Conservation (phyloP, 2,888 invertebrate species). For the Seladonia tumulorum region DNA sequence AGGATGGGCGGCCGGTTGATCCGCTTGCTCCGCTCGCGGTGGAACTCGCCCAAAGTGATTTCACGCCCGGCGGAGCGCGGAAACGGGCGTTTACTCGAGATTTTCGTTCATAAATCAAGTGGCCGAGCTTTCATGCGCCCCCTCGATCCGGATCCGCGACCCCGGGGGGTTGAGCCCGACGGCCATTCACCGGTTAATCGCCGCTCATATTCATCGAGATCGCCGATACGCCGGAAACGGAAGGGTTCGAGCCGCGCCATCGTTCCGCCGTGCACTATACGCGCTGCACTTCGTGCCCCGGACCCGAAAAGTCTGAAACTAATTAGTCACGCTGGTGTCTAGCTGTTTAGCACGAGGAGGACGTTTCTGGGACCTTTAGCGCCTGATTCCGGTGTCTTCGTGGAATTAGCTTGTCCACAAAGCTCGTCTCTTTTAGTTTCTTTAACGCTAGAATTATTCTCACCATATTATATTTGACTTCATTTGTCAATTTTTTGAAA, state of each 20-base stretch:
- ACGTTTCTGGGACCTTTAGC: neutral
- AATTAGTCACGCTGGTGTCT: neutral
- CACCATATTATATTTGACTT: too few relatives aligned
- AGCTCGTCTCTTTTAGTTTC: too few relatives aligned
- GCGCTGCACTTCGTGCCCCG: neutral
- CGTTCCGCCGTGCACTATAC: neutral
- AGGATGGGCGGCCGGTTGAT: slow-evolving; percentile 28
- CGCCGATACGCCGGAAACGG: slow-evolving; percentile 52
- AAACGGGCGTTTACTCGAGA: slow-evolving; percentile 75
- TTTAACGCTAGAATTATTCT: too few relatives aligned
- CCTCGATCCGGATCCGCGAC: slow-evolving; percentile 20
- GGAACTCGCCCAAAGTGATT: slow-evolving; percentile 77
- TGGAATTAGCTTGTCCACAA: neutral
- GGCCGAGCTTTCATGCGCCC: slow-evolving; percentile 40
- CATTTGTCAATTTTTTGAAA: too few relatives aligned
- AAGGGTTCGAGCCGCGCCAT: slow-evolving; percentile 35
- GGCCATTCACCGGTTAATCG: slow-evolving; percentile 41
- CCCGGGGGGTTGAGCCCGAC: slow-evolving; percentile 43
- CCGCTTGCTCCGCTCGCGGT: slow-evolving; percentile 41
- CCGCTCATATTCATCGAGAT: slow-evolving; percentile 43
- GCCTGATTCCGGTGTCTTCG: neutral
- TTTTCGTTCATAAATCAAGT: slow-evolving; percentile 77
- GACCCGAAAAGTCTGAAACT: neutral
- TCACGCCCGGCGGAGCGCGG: slow-evolving; percentile 78
- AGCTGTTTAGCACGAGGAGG: neutral